Evolutionary conservation across 2,113 vertebrate species (phyloP).

Genomic region (Isurus oxyrinchus): DNA sequence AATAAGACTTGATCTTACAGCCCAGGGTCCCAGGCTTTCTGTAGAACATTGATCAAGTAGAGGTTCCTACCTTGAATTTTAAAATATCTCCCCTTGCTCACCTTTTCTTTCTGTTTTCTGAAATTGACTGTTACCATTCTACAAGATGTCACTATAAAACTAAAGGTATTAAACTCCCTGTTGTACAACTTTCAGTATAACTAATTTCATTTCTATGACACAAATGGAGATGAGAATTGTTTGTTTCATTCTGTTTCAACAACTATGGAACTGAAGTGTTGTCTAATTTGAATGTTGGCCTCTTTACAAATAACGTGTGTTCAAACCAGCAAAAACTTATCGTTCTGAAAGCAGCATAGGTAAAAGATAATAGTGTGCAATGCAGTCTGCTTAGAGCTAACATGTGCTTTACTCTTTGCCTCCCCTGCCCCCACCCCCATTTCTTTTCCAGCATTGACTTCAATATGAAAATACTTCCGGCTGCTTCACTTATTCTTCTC

Average conservation of each 20-base stretch:
- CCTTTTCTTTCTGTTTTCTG: not conserved
- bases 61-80: not conserved
- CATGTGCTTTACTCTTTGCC: not conserved
- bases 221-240: not conserved
- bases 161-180: not conserved
- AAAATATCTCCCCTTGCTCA: not conserved
- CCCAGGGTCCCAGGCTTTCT: not conserved
- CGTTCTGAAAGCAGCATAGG: too few species aligned
- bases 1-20: not conserved
- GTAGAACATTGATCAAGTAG: not conserved
- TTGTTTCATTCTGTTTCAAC: not conserved
- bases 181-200: not conserved
- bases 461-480: constrained; percentile 61
- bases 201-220: not conserved
- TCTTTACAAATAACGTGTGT: not conserved
- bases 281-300: not conserved
- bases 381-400: not conserved
- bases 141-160: not conserved
- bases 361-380: not conserved
- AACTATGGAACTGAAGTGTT: not conserved
- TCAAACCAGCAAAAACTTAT: too few species aligned
- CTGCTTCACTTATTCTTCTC: constrained; percentile 66
- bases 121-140: not conserved
- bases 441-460: constrained; percentile 40
- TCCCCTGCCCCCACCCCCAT: not conserved